Evolutionary conservation across 2,888 invertebrate genomes (phyloP).

Genomic region (Exephanes ischioxanthus): DNA sequence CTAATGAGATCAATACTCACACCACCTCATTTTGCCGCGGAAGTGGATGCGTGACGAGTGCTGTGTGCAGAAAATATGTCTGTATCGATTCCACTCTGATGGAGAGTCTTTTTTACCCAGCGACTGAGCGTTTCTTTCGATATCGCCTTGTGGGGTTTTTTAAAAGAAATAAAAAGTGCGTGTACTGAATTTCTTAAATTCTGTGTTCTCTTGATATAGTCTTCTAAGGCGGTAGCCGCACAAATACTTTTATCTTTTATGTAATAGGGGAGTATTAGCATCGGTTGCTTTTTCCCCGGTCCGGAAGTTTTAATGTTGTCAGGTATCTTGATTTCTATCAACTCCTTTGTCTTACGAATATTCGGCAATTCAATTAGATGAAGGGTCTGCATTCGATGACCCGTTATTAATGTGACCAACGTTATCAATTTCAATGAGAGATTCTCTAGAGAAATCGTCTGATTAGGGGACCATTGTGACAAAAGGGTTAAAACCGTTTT

Average conservation of each 20-base stretch:
- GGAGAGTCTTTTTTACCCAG: conserved; percentile 54
- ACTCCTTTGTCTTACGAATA: conserved; percentile 27
- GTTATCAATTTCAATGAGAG: conserved; percentile 53
- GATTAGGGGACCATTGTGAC: conserved; percentile 24
- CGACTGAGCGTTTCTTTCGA: conserved; percentile 65
- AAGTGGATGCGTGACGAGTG: too few species aligned
- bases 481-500: conserved; percentile 64
- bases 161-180: conserved; percentile 55
- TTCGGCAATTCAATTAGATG: conserved; percentile 44
- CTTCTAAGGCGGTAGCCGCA: conserved; percentile 48
- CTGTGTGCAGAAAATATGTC: too few species aligned
- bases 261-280: conserved; percentile 65
- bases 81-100: conserved; percentile 65
- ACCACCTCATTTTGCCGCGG: conserved; percentile 63
- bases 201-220: conserved; percentile 55
- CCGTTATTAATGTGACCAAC: conserved; percentile 60
- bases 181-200: conserved; percentile 16
- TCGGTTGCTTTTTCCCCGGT: conserved; percentile 60
- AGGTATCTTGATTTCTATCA: conserved; percentile 55
- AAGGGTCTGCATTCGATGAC: conserved; percentile 63
- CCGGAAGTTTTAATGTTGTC: conserved; percentile 62
- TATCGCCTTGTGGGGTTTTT: conserved; percentile 59
- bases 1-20: conserved; percentile 66
- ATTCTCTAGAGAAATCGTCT: conserved; percentile 31
- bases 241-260: conserved; percentile 56